Conservation (phyloP, 1,140 invertebrate genomes). For the Drosophila seguyi region DNA sequence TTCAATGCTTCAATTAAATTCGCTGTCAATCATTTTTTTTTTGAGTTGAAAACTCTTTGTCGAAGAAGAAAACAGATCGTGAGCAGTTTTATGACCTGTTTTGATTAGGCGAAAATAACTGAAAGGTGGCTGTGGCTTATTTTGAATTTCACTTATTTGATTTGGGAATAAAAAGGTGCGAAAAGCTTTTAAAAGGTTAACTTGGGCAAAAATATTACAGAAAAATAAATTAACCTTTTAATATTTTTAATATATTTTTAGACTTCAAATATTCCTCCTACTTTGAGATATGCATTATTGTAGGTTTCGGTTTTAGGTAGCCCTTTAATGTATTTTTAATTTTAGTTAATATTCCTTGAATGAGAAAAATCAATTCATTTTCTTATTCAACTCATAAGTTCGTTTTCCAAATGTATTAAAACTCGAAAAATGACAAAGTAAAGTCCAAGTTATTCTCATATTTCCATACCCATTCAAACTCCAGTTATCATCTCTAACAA, state of each 20-base stretch:
- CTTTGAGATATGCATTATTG: neutral
- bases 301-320: rapidly evolving
- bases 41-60: conserved; percentile 26
- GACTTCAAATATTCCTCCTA: neutral
- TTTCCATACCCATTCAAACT: neutral
- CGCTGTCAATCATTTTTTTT: conserved; percentile 73
- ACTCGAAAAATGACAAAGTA: neutral
- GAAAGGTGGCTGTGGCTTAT: conserved; percentile 39
- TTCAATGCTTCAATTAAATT: conserved; percentile 78
- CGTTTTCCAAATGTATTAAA: neutral
- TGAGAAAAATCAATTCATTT: neutral
- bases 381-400: neutral
- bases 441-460: neutral
- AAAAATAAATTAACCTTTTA: neutral
- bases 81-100: conserved; percentile 62
- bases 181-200: neutral
- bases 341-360: neutral
- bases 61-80: conserved; percentile 8
- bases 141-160: conserved; percentile 49
- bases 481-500: conserved; percentile 4
- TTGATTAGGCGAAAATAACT: conserved; percentile 52
- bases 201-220: neutral
- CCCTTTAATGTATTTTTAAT: neutral
- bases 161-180: neutral
- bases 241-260: neutral